A percentile compares a stretch with the other conserved stretches of the same genome.
Evolutionary conservation across 2,888 invertebrate genomes (phyloP).

Genomic region (Epinotia brunnichana): DNA sequence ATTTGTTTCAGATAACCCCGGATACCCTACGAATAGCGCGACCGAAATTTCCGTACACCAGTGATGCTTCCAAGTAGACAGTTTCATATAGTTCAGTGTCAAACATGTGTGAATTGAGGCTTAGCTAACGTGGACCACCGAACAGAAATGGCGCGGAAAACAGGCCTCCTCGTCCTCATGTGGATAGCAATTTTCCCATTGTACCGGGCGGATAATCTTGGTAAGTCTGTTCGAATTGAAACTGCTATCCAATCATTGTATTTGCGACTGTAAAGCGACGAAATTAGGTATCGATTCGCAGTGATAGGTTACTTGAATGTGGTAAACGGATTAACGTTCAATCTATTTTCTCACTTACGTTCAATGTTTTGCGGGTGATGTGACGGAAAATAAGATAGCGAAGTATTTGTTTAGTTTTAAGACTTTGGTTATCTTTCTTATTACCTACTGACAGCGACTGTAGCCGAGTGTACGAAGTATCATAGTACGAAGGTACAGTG

Average conservation of each 20-base stretch:
- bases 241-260: constrained; percentile 20
- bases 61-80: constrained; percentile 23
- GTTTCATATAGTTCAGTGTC: constrained; percentile 12
- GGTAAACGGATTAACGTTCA: constrained; percentile 41
- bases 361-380: constrained; percentile 36
- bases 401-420: constrained; percentile 19
- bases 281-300: constrained; percentile 9
- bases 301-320: constrained; percentile 9
- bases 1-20: constrained; percentile 15
- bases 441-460: too few species aligned
- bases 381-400: constrained; percentile 35
- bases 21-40: background rate
- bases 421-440: background rate
- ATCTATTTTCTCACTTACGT: constrained; percentile 40
- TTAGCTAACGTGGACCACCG: constrained; percentile 10
- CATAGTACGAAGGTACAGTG: too few species aligned
- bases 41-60: constrained; percentile 1
- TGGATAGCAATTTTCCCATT: constrained; percentile 75
- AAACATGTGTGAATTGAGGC: constrained; percentile 42
- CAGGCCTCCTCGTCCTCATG: constrained; percentile 67
- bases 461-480: too few species aligned
- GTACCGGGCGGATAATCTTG: constrained; percentile 77
- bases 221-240: constrained; percentile 59
- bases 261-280: constrained; percentile 18
- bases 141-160: constrained; percentile 63